A percentile compares a stretch with the other conserved stretches of the same genome.
These are phyloP conservation scores for Dynastes maya DNA, from an alignment of 2,888 invertebrate genomes.

Conservation along the genomic window DNA sequence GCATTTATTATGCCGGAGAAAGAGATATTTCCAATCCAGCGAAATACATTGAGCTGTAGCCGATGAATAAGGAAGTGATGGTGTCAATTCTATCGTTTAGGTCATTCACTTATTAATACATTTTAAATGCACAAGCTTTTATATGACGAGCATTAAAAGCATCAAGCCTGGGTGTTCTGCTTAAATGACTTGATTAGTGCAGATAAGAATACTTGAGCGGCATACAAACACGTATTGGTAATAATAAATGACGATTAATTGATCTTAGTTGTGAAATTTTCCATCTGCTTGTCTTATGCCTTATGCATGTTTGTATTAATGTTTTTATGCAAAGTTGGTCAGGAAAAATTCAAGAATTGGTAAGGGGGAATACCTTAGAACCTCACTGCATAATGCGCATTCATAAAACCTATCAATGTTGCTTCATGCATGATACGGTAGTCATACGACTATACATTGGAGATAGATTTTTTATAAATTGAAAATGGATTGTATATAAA, in stretches of 20 bases:
- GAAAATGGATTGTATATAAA: neutral
- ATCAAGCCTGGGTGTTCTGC: slow-evolving; percentile 30
- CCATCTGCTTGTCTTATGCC: neutral
- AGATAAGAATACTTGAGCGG: slow-evolving; percentile 19
- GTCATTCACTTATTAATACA: slow-evolving; percentile 17
- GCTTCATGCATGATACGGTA: too few relatives aligned
- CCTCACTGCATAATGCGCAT: too few relatives aligned
- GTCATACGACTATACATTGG: too few relatives aligned
- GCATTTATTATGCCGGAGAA: neutral
- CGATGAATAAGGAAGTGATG: slow-evolving; percentile 12
- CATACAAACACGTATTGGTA: neutral
- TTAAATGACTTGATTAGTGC: neutral
- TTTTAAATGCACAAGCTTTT: slow-evolving; percentile 12
- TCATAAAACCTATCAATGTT: too few relatives aligned
- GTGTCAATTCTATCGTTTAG: slow-evolving; percentile 17
- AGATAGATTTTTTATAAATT: too few relatives aligned
- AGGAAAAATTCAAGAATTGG: too few relatives aligned
- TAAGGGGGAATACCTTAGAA: too few relatives aligned
- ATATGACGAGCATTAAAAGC: neutral
- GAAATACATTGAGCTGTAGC: neutral
- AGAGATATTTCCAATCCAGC: neutral
- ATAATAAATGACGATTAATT: slow-evolving; percentile 23
- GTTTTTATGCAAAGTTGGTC: too few relatives aligned
- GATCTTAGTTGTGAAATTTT: slow-evolving; percentile 20
- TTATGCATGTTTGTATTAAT: neutral